Evolutionary conservation across 37 sponge, comb jelly and placozoan species (phyloP).

Genomic region (Beroe ovata): DNA sequence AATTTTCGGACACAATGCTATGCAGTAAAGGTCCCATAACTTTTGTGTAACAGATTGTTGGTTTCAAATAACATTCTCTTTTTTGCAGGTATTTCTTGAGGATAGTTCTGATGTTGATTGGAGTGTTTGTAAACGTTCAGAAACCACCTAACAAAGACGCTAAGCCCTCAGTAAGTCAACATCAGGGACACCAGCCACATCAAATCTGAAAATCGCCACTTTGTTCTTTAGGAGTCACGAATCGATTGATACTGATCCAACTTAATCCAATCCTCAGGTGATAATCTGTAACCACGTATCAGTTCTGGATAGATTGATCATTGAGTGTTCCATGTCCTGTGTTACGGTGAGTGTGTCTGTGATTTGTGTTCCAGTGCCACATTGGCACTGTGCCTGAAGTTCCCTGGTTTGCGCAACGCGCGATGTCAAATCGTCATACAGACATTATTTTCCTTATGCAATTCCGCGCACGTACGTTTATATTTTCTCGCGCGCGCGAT

Average conservation of each 20-base stretch:
- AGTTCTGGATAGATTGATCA: constrained; percentile 25
- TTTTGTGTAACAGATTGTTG: too few relatives aligned
- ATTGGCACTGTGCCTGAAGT: background rate
- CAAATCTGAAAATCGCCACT: too few relatives aligned
- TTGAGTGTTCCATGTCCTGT: constrained; percentile 30
- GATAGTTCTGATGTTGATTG: constrained; percentile 54
- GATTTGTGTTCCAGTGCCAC: background rate
- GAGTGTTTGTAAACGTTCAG: constrained; percentile 44
- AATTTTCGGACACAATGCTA: too few relatives aligned
- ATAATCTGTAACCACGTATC: constrained; percentile 48
- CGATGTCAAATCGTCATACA: background rate
- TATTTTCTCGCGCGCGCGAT: background rate
- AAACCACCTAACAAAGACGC: constrained; percentile 31
- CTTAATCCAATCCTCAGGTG: background rate
- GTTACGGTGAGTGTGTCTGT: background rate
- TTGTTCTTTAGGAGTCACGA: too few relatives aligned
- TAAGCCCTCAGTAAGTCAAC: constrained; percentile 46
- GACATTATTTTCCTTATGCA: background rate
- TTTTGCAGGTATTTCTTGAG: constrained; percentile 62
- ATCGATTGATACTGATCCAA: background rate
- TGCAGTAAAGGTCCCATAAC: too few relatives aligned
- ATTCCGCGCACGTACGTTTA: constrained; percentile 1
- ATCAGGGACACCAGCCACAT: too few relatives aligned
- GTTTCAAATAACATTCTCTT: too few relatives aligned
- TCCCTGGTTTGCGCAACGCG: background rate